These are phyloP conservation scores for Trichogramma evanescens DNA, from an alignment of 2,888 invertebrate species.

Conservation along the genomic window DNA sequence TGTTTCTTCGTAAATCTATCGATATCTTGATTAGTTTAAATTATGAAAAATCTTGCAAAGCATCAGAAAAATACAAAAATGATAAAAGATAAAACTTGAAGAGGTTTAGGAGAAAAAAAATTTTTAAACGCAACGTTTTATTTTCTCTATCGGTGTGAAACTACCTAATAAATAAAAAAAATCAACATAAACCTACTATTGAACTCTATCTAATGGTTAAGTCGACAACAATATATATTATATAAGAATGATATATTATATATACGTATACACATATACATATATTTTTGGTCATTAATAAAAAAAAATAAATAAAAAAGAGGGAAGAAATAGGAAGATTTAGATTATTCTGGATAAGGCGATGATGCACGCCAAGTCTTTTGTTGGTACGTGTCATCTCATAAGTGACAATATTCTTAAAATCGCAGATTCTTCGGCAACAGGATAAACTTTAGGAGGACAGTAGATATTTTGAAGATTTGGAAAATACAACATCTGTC, in stretches of 20 bases:
- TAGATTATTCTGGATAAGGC: constrained; percentile 26
- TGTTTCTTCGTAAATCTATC: constrained; percentile 19
- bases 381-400: constrained; percentile 37
- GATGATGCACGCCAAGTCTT: constrained; percentile 41
- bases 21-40: constrained; percentile 15
- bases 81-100: constrained; percentile 1
- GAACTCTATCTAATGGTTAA: constrained; percentile 45
- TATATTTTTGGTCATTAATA: constrained; percentile 48
- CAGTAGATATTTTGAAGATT: neutral
- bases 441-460: neutral
- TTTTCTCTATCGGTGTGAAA: constrained; percentile 47
- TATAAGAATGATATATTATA: constrained; percentile 46
- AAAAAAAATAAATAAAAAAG: constrained; percentile 19
- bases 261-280: constrained; percentile 41
- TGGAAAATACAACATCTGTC: neutral
- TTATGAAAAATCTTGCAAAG: too few species aligned
- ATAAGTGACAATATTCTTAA: constrained; percentile 45
- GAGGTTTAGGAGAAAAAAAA: constrained; percentile 18
- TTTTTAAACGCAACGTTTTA: constrained; percentile 41
- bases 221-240: constrained; percentile 41
- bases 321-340: constrained; percentile 11
- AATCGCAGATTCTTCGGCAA: constrained; percentile 32
- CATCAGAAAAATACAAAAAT: constrained; percentile 11
- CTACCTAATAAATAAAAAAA: constrained; percentile 38
- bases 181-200: constrained; percentile 43